Conservation (phyloP, 2,888 invertebrate genomes). For the Parnassius glacialis region DNA sequence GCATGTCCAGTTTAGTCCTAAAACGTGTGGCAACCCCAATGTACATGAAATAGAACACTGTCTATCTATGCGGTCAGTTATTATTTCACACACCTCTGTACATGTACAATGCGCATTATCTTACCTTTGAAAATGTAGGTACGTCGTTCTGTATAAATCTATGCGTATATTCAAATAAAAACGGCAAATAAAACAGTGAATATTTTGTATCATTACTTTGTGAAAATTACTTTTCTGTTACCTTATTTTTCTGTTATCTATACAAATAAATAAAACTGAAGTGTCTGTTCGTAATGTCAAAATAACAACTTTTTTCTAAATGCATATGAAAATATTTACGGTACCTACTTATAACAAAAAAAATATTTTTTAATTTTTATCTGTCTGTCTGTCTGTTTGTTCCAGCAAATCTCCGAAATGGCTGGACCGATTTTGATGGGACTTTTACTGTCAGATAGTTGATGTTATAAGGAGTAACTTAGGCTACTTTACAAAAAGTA, state of each 20-base stretch:
- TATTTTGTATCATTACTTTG: not conserved
- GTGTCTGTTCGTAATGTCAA: too few species aligned
- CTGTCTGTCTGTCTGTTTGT: too few species aligned
- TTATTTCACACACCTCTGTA: slow-evolving; percentile 41
- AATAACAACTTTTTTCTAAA: too few species aligned
- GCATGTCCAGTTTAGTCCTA: not conserved
- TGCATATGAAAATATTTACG: too few species aligned
- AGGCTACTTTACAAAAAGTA: too few species aligned
- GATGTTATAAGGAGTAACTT: too few species aligned
- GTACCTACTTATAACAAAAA: too few species aligned
- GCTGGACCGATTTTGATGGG: too few species aligned
- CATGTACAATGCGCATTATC: slow-evolving; percentile 18
- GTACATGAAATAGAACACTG: slow-evolving; percentile 35
- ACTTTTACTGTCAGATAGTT: too few species aligned
- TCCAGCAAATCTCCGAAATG: too few species aligned
- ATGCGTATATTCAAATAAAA: not conserved
- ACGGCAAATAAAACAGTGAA: slow-evolving; percentile 1
- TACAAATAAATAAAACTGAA: too few species aligned
- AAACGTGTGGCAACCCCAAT: slow-evolving; percentile 16
- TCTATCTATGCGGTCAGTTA: slow-evolving; percentile 45
- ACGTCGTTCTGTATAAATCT: slow-evolving; percentile 3
- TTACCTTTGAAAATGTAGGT: slow-evolving; percentile 14
- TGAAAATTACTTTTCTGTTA: not conserved
- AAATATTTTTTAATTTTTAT: too few species aligned
- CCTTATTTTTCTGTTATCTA: not conserved